Evolutionary conservation across 2,888 invertebrate species (phyloP).

Genomic region (Muscina levida): DNA sequence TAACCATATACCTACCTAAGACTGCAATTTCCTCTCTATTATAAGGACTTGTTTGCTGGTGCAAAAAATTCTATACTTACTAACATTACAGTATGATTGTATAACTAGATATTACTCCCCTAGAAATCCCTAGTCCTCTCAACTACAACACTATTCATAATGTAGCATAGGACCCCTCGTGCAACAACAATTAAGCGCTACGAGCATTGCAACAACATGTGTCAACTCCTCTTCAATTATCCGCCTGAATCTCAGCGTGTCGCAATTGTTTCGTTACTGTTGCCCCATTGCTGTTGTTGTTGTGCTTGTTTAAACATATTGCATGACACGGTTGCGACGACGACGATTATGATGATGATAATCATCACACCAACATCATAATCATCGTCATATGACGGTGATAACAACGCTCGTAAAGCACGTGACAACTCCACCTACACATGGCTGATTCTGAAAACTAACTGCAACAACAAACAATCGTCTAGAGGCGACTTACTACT

Average conservation of each 20-base stretch:
- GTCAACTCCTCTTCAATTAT: constrained; percentile 60
- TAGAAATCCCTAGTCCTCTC: too few relatives aligned
- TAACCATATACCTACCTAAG: too few relatives aligned
- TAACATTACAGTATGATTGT: too few relatives aligned
- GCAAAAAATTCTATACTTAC: too few relatives aligned
- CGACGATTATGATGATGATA: constrained; percentile 20
- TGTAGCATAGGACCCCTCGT: constrained; percentile 26
- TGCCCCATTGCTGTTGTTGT: constrained; percentile 2
- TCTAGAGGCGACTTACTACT: constrained; percentile 25
- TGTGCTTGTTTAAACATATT: constrained; percentile 27
- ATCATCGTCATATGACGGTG: constrained; percentile 29
- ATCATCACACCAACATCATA: constrained; percentile 11
- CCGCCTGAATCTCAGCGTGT: background rate
- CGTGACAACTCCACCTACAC: constrained; percentile 69
- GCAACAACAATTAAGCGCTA: constrained; percentile 46
- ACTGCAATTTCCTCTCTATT: too few relatives aligned
- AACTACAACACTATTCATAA: too few relatives aligned
- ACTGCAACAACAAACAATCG: constrained; percentile 31
- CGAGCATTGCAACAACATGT: constrained; percentile 53
- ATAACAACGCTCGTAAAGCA: constrained; percentile 63
- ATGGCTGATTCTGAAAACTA: constrained; percentile 43
- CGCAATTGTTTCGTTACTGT: constrained; percentile 6
- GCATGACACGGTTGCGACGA: background rate
- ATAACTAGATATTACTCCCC: too few relatives aligned
- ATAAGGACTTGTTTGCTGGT: too few relatives aligned